These are phyloP conservation scores for Pelmatolapia mariae DNA, from an alignment of 2,113 vertebrate genomes.

Conservation along the genomic window DNA sequence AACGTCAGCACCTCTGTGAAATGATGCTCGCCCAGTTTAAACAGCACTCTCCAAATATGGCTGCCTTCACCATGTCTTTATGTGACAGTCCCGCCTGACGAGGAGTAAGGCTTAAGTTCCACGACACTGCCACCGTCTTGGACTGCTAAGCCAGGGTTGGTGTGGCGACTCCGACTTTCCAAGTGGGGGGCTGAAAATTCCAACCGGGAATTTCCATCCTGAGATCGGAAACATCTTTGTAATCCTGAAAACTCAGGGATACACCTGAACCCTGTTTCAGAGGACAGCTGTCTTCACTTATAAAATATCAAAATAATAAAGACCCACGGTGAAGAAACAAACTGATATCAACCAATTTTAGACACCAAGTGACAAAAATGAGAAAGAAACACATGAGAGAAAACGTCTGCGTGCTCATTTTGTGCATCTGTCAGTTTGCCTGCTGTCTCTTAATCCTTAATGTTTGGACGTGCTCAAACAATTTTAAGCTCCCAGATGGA, in stretches of 20 bases:
- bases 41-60: neutral
- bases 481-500: neutral
- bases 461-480: neutral
- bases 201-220: neutral
- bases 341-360: neutral
- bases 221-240: neutral
- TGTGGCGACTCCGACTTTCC: rapidly evolving
- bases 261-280: neutral
- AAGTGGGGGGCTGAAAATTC: rapidly evolving
- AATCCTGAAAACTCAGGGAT: neutral
- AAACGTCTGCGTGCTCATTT: neutral
- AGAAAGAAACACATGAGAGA: neutral
- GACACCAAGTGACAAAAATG: rapidly evolving
- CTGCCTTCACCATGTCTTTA: rapidly evolving
- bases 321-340: neutral
- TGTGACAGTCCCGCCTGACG: neutral
- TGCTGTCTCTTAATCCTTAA: neutral
- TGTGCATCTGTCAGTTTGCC: neutral
- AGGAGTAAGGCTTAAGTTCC: neutral
- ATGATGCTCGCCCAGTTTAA: neutral
- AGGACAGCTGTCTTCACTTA: neutral
- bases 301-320: neutral
- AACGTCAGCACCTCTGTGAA: neutral
- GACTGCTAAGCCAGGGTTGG: neutral
- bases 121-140: neutral